Percentiles rank a stretch among this genome's conserved stretches.
These are phyloP conservation scores for Hemibagrus wyckioides DNA, from an alignment of 2,113 vertebrate species.

Conservation along the genomic window DNA sequence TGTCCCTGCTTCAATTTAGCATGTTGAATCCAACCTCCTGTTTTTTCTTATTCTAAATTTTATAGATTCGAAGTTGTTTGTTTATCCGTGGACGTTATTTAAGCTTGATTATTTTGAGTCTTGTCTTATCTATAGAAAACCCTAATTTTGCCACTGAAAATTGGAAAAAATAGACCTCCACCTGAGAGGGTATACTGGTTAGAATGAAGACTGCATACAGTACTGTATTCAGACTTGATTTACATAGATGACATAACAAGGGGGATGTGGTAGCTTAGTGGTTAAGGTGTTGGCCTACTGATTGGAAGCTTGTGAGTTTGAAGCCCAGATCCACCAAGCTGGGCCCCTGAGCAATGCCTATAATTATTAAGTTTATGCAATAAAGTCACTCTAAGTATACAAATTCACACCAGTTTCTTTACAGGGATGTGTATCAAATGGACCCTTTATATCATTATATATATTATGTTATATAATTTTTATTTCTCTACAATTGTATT, in stretches of 20 bases:
- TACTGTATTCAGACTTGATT: neutral
- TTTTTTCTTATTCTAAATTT: neutral
- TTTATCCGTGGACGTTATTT: conserved; percentile 3
- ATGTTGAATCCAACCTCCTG: neutral
- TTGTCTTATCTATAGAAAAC: neutral
- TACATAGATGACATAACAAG: neutral
- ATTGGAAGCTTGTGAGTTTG: no score
- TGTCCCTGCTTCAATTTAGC: neutral
- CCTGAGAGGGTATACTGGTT: neutral
- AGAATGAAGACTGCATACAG: neutral
- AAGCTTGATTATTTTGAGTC: conserved; percentile 9
- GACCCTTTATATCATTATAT: neutral
- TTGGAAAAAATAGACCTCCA: neutral
- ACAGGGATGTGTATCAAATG: neutral
- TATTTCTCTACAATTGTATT: no score
- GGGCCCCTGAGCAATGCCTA: no score
- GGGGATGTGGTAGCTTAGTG: no score
- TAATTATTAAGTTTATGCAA: no score
- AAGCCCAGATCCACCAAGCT: no score
- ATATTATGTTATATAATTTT: no score
- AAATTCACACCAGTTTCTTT: neutral
- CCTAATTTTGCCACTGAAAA: no score
- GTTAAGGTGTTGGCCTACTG: no score
- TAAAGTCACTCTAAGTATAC: no score
- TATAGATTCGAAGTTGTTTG: neutral